Evolutionary conservation across 2,113 vertebrate genomes (phyloP).

Genomic region (Tricholaema leucomelas): DNA sequence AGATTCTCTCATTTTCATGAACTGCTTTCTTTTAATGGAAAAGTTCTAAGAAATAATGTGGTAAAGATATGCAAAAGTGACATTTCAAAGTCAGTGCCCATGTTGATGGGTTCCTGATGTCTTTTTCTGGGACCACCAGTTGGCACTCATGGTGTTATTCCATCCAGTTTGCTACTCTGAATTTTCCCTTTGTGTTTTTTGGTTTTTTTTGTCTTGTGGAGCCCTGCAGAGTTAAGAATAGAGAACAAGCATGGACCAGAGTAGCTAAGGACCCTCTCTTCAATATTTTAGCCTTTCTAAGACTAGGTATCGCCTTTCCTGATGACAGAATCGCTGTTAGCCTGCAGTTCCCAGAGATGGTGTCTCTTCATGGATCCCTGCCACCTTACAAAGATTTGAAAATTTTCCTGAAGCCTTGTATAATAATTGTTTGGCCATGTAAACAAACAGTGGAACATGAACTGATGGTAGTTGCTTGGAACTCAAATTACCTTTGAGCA

Average conservation of each 20-base stretch:
- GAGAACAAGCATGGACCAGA: neutral
- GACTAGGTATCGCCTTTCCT: neutral
- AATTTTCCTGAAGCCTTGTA: neutral
- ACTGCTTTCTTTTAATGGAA: constrained; percentile 1
- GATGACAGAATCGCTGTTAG: neutral
- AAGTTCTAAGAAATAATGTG: neutral
- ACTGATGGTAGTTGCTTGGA: neutral
- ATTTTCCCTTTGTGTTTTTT: neutral
- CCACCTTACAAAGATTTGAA: neutral
- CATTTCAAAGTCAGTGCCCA: neutral
- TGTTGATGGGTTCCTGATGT: neutral
- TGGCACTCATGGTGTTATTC: neutral
- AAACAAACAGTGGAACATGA: neutral
- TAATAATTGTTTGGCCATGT: neutral
- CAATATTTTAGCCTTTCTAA: neutral
- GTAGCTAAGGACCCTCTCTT: neutral
- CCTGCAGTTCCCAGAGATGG: neutral
- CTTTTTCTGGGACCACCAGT: neutral
- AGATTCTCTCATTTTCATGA: neutral
- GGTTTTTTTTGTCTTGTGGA: neutral
- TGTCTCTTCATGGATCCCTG: neutral
- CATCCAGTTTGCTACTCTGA: neutral
- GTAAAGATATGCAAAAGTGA: neutral
- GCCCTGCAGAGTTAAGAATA: neutral
- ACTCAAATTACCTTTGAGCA: neutral